Base-by-base conservation (phyloP, 2,113 vertebrate genomes). In the Spheniscus mendiculus region DNA sequence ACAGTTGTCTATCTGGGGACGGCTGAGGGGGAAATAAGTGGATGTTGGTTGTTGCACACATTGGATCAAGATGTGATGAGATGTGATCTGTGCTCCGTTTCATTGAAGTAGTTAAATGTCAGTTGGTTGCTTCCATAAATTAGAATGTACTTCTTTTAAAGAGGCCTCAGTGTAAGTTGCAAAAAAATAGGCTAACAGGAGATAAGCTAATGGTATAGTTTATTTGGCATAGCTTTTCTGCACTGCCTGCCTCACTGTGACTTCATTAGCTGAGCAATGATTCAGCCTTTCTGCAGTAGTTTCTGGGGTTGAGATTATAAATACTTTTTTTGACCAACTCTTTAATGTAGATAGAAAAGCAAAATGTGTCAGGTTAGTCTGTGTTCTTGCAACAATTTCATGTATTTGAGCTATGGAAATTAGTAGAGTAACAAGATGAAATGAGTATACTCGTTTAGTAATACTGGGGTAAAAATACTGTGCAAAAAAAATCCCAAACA, bases 31-130 rank as follows among this genome's bases (percentile, higher is more conserved):
- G 79, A 62, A 83, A 17, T 73, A 88, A 90, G 61, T 79, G 72
- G 40, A 52, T 91, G 66, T 55, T 94, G 82, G 58, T 83, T 85
- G 92, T 42, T 74, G 86, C 76, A 71, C 90, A 95, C 95, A 95
- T 93, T 97, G 92, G 90, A 89, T 97, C 96, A 97, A 96, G 92
- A 96, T 95, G 95, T 96, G 79, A 96, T 78, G 97, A 94, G 92
- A 97, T 97, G 93, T 93, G 92, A 95, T 83, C 89, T 95, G 85
- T 56, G 82, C 90, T 91, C 84, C 25, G 1, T 94, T 97, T 97
- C 92, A 93, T 49, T 93, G 78, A 96, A 92, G 95, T 70, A 94
- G 85, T 94, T 97, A 97, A 95, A 89, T 92, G 88, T 95, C 95
- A 93, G 71, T 87, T 95, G 85, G 67, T 93, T 78, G 76, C 79